Evolutionary conservation across 2,888 invertebrate genomes (phyloP).

Genomic region (Drosophila multiciliata): DNA sequence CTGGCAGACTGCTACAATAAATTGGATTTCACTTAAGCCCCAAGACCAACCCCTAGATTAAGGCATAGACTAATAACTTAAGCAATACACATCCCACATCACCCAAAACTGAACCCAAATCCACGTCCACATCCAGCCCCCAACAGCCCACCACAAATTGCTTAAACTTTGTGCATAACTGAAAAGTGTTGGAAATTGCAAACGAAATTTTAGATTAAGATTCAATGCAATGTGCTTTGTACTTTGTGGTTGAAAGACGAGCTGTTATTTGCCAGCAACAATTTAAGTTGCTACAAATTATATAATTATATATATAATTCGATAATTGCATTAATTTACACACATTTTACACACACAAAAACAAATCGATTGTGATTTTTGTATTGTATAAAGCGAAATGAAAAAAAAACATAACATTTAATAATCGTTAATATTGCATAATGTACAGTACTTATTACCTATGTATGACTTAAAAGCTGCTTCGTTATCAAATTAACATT

Average conservation of each 20-base stretch:
- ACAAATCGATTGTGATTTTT: conserved; percentile 71
- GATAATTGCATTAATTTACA: conserved; percentile 4
- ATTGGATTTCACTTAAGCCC: conserved; percentile 71
- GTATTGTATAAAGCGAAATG: conserved; percentile 58
- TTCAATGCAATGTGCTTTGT: conserved; percentile 8
- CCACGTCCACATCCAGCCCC: conserved; percentile 15
- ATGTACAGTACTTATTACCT: conserved; percentile 54
- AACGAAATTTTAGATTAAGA: conserved; percentile 8
- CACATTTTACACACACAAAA: conserved; percentile 17
- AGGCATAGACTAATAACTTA: conserved; percentile 73
- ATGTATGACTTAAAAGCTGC: conserved; percentile 31
- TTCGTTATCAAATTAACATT: conserved; percentile 48
- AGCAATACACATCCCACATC: conserved; percentile 39
- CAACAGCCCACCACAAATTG: conserved; percentile 60
- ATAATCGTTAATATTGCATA: conserved; percentile 40
- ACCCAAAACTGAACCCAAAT: not conserved
- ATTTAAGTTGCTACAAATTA: conserved; percentile 24
- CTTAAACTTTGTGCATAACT: conserved; percentile 30
- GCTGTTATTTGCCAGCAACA: conserved; percentile 46
- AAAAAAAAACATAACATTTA: conserved; percentile 14
- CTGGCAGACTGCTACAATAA: conserved; percentile 59
- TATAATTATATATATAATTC: not conserved
- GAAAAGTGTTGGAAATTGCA: conserved; percentile 38
- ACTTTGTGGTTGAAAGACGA: conserved; percentile 25
- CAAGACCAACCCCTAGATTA: conserved; percentile 52